These are phyloP conservation scores for Chelon auratus DNA, from an alignment of 2,797 vertebrate species.

Conservation along the genomic window DNA sequence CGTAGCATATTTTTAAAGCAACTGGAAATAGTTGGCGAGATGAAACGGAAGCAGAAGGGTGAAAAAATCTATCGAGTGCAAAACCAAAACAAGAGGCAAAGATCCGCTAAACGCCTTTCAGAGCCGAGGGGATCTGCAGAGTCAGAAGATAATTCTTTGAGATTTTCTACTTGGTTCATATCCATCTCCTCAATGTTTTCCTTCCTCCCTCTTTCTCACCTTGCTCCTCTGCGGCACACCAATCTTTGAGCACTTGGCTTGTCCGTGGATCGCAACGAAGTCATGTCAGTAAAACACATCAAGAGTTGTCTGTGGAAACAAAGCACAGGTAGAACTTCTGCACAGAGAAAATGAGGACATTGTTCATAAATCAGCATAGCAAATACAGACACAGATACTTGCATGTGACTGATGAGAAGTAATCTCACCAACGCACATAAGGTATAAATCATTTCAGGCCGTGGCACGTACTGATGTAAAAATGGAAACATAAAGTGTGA, in stretches of 20 bases:
- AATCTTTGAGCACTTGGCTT: slow-evolving; percentile 14
- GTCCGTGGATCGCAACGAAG: slow-evolving; percentile 1
- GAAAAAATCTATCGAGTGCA: neutral
- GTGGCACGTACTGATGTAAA: too few species aligned
- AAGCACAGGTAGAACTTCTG: neutral
- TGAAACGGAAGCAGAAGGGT: neutral
- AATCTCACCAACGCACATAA: neutral
- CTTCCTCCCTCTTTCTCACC: neutral
- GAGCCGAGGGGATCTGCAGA: neutral
- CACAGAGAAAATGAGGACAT: neutral
- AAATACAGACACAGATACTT: neutral
- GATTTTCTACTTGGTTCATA: too few species aligned
- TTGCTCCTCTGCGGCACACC: slow-evolving; percentile 13
- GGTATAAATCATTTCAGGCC: slow-evolving; percentile 7
- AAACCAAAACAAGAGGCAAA: neutral
- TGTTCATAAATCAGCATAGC: neutral
- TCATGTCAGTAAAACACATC: slow-evolving; percentile 9
- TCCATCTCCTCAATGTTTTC: neutral
- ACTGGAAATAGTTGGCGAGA: neutral
- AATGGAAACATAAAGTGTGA: slow-evolving; percentile 6
- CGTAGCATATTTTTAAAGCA: neutral
- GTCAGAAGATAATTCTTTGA: neutral
- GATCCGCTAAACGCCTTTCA: neutral
- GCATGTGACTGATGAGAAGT: neutral
- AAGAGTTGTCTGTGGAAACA: neutral